Evolutionary conservation across 2,888 invertebrate species (phyloP).

Genomic region (Ferdinandea cuprea): DNA sequence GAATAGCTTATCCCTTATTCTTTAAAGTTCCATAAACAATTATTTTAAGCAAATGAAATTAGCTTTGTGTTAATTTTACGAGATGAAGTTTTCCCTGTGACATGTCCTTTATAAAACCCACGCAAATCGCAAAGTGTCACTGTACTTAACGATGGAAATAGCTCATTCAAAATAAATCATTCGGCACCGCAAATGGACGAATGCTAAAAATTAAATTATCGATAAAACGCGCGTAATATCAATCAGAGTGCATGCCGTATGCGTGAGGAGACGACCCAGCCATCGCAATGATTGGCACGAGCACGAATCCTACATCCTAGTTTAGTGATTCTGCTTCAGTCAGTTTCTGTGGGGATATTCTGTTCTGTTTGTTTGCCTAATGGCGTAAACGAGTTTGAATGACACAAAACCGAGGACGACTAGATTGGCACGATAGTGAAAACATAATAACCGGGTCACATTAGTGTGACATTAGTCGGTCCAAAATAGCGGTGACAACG

Average conservation of each 20-base stretch:
- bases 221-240: conserved; percentile 35
- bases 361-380: conserved; percentile 54
- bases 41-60: no score
- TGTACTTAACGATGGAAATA: neutral
- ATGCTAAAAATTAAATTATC: conserved; percentile 59
- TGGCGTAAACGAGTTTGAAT: conserved; percentile 54
- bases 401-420: conserved; percentile 37
- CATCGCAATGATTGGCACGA: no score
- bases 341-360: conserved; percentile 31
- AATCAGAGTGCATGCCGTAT: conserved; percentile 7
- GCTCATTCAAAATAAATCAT: conserved; percentile 16
- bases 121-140: neutral
- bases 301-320: conserved; percentile 17
- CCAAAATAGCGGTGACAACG: conserved; percentile 28
- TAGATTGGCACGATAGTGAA: conserved; percentile 46
- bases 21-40: no score
- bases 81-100: no score
- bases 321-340: conserved; percentile 10
- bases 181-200: conserved; percentile 50
- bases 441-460: conserved; percentile 67
- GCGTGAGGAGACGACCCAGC: conserved; percentile 38
- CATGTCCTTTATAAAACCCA: neutral
- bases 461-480: conserved; percentile 56
- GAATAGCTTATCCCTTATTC: no score
- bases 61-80: no score